phyloP scores from a whole-genome alignment of 2,113 vertebrate species.

The Gambusia holbrooki region DNA sequence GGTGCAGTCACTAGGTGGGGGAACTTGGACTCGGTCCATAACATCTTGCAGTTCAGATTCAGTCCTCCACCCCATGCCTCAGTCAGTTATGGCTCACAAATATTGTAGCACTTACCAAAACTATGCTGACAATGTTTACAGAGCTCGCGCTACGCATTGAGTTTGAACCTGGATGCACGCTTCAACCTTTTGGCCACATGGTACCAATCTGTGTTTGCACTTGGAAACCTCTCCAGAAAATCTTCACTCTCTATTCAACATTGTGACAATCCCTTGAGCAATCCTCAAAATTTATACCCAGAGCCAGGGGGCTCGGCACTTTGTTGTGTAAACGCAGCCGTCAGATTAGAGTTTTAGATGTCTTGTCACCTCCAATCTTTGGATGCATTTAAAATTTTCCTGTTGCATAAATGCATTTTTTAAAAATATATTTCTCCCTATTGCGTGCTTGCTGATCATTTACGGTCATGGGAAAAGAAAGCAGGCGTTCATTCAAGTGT shows the following conservation, averaged over 20 bases:
- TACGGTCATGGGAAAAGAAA: too few relatives aligned
- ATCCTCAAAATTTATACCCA: constrained; percentile 10
- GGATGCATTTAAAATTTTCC: background rate
- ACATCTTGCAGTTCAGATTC: too few relatives aligned
- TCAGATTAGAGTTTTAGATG: background rate
- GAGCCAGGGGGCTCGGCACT: background rate
- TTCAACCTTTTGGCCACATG: constrained; percentile 7
- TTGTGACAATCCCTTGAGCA: constrained; percentile 17
- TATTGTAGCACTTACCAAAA: too few relatives aligned
- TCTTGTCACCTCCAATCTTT: background rate
- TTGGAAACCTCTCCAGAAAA: constrained; percentile 10
- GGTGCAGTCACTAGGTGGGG: too few relatives aligned
- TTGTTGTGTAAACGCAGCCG: background rate
- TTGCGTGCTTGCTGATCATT: too few relatives aligned
- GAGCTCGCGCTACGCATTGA: too few relatives aligned
- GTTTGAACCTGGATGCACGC: too few relatives aligned
- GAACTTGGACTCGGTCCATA: too few relatives aligned
- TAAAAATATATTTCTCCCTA: background rate
- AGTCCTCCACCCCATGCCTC: too few relatives aligned
- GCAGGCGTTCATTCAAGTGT: too few relatives aligned
- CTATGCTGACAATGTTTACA: too few relatives aligned
- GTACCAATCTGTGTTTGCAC: constrained; percentile 21
- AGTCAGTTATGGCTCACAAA: too few relatives aligned
- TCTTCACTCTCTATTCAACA: constrained; percentile 11
- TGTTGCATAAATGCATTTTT: background rate